Base-by-base conservation (phyloP, 2,113 vertebrate species). In the Oxyruncus cristatus region DNA sequence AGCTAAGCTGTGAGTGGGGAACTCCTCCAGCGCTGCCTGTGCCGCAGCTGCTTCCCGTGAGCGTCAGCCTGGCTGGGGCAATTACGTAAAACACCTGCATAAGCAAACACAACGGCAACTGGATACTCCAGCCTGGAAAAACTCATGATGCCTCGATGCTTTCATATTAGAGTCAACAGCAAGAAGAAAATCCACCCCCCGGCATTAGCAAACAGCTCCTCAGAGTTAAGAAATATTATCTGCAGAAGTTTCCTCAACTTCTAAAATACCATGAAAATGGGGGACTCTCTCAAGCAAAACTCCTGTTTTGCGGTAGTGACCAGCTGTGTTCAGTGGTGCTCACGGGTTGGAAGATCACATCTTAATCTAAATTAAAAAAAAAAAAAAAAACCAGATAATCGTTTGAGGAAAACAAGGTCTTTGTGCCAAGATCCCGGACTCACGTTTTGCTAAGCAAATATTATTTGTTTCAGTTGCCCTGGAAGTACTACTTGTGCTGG, bases 81-180 rank as follows among this genome's bases (percentile, higher is more conserved):
- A 27, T 89, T 93, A 86, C 76, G 84, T 87, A 95, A 92, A 96
- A 39, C 73, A 81, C 93, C 76, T 89, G 93, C 89, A 81, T 87
- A 55, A 95, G 91, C 93, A 96, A 96, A 95, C 91, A 93, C 55
- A 75, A 71, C 55, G 49, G 93, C 73, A 93, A 95, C 65, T 70
- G 76, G 84, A 84, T 91, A 74, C 86, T 75, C 47, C 73, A 65
- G 56, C 80, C 73, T 91, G 89, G 84, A 93, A 92, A 95, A 93
- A 46, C 56, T 71, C 89, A 16, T 83, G 82, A 83, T 89, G 86
- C 61, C 49, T 94, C 72, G 46, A 1, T 67, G 89, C 75, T 86
- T 63, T 63, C 41, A 15, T 15, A 2, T 15, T 46, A 50, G 14
- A 93, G 72, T 73, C 79, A 84, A 73, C 73, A 86, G 83, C 55